These are phyloP conservation scores for Epizoanthus stellaris DNA, from an alignment of 92 coral and sea anemone genomes.

Conservation along the genomic window DNA sequence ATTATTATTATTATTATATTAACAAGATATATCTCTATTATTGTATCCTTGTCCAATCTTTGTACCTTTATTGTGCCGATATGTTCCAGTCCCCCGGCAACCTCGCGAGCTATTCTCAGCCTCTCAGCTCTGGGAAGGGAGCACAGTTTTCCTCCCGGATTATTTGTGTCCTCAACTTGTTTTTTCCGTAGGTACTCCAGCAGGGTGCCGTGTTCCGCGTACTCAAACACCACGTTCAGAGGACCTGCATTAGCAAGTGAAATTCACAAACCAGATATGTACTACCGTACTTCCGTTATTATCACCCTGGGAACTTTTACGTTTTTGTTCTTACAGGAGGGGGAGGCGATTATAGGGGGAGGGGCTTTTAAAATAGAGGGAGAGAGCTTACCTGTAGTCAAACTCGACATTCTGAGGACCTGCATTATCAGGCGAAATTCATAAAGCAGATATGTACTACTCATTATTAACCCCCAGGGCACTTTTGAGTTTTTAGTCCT, in stretches of 20 bases:
- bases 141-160: constrained; percentile 39
- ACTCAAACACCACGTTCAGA: constrained; percentile 68
- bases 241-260: constrained; percentile 58
- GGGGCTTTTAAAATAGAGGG: no score
- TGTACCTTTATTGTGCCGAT: constrained; percentile 66
- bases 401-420: constrained; percentile 73
- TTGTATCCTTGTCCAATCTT: not conserved
- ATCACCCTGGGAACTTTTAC: not conserved
- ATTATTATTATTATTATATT: no score
- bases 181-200: constrained; percentile 69
- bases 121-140: constrained; percentile 70
- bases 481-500: no score
- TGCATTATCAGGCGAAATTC: constrained; percentile 1
- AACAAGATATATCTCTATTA: not conserved
- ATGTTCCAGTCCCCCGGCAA: constrained; percentile 73
- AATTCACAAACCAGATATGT: not conserved
- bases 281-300: not conserved
- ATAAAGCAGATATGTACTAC: not conserved
- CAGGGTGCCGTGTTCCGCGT: constrained; percentile 67
- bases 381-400: constrained; percentile 33
- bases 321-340: no score
- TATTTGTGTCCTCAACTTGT: constrained; percentile 47
- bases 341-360: no score
- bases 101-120: constrained; percentile 69
- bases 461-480: not conserved